phyloP scores from a whole-genome alignment of 2,797 vertebrate genomes.

The Enteromius fasciolatus region DNA sequence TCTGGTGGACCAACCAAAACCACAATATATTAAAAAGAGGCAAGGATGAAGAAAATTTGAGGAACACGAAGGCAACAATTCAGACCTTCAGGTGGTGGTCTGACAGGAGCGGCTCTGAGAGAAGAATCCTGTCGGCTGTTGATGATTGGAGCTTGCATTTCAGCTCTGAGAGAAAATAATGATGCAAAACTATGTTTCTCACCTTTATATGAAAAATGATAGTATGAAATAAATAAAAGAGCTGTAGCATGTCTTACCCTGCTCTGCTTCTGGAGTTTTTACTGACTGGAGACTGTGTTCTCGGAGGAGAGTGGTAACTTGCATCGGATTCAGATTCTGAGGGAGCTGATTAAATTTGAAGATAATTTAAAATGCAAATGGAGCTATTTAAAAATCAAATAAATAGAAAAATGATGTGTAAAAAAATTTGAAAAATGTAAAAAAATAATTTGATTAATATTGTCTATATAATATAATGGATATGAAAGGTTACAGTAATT shows the following conservation, averaged over 20 bases:
- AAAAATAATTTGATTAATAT: too few relatives aligned
- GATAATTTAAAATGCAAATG: not conserved
- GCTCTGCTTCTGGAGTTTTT: conserved; percentile 51
- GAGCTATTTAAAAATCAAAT: not conserved
- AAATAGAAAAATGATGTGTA: too few relatives aligned
- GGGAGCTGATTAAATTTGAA: not conserved
- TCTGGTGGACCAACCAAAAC: conserved; percentile 62
- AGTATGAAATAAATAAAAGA: not conserved
- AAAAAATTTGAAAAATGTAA: too few relatives aligned
- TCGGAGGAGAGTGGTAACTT: conserved; percentile 71
- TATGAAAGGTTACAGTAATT: not conserved
- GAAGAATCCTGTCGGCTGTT: conserved; percentile 62
- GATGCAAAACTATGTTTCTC: not conserved
- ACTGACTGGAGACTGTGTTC: conserved; percentile 56
- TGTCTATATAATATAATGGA: not conserved
- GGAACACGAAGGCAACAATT: not conserved
- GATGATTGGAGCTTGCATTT: conserved; percentile 50
- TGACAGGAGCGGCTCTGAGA: conserved; percentile 57
- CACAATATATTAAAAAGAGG: not conserved
- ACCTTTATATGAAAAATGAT: not conserved
- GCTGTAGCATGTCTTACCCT: conserved; percentile 63
- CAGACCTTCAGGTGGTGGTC: conserved; percentile 71
- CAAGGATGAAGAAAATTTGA: not conserved
- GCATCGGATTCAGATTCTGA: conserved; percentile 77
- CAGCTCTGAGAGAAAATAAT: conserved; percentile 63